Base-by-base conservation (phyloP, 2,113 vertebrate species). In the Falcunculus frontatus region DNA sequence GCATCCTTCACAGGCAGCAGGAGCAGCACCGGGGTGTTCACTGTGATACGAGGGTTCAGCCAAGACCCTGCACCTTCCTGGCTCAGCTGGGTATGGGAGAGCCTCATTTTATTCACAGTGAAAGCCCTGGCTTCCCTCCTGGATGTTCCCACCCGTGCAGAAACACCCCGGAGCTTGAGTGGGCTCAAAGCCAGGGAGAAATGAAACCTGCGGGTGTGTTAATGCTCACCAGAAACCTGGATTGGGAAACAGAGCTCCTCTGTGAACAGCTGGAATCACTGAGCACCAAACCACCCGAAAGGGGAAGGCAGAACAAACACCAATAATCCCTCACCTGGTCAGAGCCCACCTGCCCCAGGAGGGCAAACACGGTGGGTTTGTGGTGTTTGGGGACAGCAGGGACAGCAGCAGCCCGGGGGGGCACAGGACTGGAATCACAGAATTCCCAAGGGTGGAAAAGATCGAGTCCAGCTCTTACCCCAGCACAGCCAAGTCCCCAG, bases 341-440 rank as follows among this genome's bases (percentile, higher is more conserved):
- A 92, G 74, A 93, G 77, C 87, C 68, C 80, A 37, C 12, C 29
- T 1, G 59, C 46, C 50, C 56, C 5, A 1, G 81, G 33, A 82
- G 35, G 56, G 22, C 78, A 91, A 69, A 91, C 82, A 67, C 3
- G 0, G 3, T 0, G 30, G 29, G 46, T 62, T 75, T 83, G 32
- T 6, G 19, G 29, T 68, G 64, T n/a, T 33, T 47, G n/a, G 72
- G 90, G 74, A 21, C 77, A 64, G 74, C 41, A 27, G 84, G 79
- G 55, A 47, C 13, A 3, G 2, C 32, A 3, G 25, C 62, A 75
- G 33, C 47, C 77, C 19, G 33, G 0, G 0, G 55, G 16, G 0
- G 1, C 32, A 8, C 1, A 6, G 27, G 39, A 21, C 19, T 15
- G 64, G 57, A 56, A 42, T 10, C 56, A 56, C 32, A 37, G 63